Evolutionary conservation across 30 jellyfish, hydroid and myxozoan species (phyloP), one percentile per base, ranked within the genome.

Genomic region (Pseudorhiza aurosa): DNA sequence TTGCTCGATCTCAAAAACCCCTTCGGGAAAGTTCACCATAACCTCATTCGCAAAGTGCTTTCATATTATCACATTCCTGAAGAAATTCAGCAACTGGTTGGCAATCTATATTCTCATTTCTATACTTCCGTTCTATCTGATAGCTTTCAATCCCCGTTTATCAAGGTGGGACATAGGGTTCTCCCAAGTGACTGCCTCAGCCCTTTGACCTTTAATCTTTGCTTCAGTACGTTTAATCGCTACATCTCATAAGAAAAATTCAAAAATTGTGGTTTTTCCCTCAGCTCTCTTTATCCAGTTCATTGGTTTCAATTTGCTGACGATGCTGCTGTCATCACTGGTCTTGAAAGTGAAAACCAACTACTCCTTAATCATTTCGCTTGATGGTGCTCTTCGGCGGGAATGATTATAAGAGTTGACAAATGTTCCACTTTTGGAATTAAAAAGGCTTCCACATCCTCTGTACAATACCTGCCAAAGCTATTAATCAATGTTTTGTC

Each of bases 191-290:
- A 60, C 45, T 60, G 49, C 18, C 40, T 26, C 8, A 22, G 75
- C 21, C 51, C 45, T 25, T 60, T 60, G 27, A 60, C 75, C 51
- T 60, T 60, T 27, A 60, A 60, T 14, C 75, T 60, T 30, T 60
- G 75, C 51, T 60, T 60, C 40, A 60, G 30, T 37, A 24, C 75
- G 8, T n/a, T 29, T 1, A 60, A 25, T 26, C 75, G 21, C 27
- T 24, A 24, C 51, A 60, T 60, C 15, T 60, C 75, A 26, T 37
- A 29, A 29, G 21, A 24, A 37, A 60, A 4, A 22, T 57, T 26
- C 25, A 32, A 28, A 7, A 7, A 22, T 28, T 57, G n/a, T n/a
- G n/a, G n/a, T n/a, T n/a, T n/a, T n/a, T n/a, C n/a, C n/a, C n/a
- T n/a, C n/a, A n/a, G n/a, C n/a, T n/a, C n/a, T n/a, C n/a, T n/a